Evolutionary conservation across 2,888 invertebrate species (phyloP).

Genomic region (Podabrus alpinus): DNA sequence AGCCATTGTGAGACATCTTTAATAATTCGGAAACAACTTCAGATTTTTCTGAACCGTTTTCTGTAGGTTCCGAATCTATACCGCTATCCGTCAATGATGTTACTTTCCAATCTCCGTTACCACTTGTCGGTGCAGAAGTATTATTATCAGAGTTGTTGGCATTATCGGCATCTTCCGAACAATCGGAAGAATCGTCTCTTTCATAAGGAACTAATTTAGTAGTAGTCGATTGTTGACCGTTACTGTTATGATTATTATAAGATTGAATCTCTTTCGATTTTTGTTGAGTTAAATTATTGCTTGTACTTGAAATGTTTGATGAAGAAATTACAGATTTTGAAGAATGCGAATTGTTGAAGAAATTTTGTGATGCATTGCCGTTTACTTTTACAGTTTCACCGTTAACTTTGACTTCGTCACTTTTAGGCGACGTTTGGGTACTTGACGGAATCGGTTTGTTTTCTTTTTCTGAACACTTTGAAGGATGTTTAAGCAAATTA

Average conservation of each 20-base stretch:
- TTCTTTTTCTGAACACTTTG: conserved; percentile 24
- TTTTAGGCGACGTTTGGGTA: neutral
- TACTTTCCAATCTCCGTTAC: conserved; percentile 49
- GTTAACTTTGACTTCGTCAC: neutral
- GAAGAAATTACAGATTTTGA: conserved; percentile 14
- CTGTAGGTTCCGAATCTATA: conserved; percentile 40
- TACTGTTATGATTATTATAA: neutral
- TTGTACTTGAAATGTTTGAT: conserved; percentile 23
- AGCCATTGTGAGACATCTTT: conserved; percentile 74
- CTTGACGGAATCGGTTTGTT: conserved; percentile 20
- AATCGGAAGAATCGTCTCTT: conserved; percentile 50
- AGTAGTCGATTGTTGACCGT: conserved; percentile 27
- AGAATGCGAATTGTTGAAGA: neutral
- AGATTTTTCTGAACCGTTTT: conserved; percentile 34
- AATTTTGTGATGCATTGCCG: neutral
- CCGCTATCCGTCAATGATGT: conserved; percentile 43
- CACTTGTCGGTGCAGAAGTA: conserved; percentile 42
- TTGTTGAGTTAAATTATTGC: neutral
- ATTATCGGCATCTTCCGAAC: conserved; percentile 43
- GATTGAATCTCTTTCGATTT: neutral
- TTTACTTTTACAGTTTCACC: neutral
- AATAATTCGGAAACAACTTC: conserved; percentile 65
- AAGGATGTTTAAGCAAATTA: conserved; percentile 17
- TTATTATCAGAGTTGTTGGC: conserved; percentile 7
- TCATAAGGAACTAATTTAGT: conserved; percentile 55